Conservation (phyloP, 2,797 vertebrate genomes). For the Xenentodon cancila region DNA sequence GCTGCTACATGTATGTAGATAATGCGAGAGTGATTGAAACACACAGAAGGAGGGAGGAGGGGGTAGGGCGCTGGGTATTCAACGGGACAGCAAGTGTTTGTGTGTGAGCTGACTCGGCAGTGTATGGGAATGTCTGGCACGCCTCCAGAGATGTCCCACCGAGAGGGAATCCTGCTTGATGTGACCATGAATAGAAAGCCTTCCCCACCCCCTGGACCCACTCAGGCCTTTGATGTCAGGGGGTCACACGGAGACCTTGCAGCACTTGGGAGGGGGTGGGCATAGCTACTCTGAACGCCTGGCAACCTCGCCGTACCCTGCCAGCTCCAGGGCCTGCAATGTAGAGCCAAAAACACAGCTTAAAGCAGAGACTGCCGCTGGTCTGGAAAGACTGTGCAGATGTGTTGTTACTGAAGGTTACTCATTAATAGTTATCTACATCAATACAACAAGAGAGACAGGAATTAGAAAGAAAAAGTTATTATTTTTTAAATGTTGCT, state of each 20-base stretch:
- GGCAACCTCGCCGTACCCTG: conserved; percentile 63
- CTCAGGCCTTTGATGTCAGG: conserved; percentile 73
- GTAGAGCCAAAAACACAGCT: conserved; percentile 23
- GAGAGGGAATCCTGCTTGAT: conserved; percentile 74
- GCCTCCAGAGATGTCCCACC: conserved; percentile 67
- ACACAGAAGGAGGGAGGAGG: neutral
- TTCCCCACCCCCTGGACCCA: conserved; percentile 62
- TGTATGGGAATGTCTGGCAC: conserved; percentile 67
- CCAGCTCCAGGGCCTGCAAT: conserved; percentile 24
- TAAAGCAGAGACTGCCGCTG: neutral
- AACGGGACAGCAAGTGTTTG: conserved; percentile 36
- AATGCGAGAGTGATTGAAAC: conserved; percentile 39
- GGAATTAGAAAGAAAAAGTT: too few species aligned
- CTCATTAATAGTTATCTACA: too few species aligned
- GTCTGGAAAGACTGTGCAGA: neutral
- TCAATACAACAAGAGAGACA: too few species aligned
- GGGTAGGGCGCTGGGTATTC: conserved; percentile 24
- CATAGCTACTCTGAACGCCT: conserved; percentile 67
- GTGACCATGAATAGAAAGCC: conserved; percentile 71
- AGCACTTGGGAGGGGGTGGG: conserved; percentile 38
- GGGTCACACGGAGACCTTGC: conserved; percentile 62
- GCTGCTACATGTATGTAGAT: conserved; percentile 32
- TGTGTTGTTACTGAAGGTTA: neutral
- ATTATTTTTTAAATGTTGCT: too few species aligned
- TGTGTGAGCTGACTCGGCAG: conserved; percentile 43